These are phyloP conservation scores for Microtus oregoni DNA, from an alignment of 2,113 vertebrate species.

Conservation along the genomic window DNA sequence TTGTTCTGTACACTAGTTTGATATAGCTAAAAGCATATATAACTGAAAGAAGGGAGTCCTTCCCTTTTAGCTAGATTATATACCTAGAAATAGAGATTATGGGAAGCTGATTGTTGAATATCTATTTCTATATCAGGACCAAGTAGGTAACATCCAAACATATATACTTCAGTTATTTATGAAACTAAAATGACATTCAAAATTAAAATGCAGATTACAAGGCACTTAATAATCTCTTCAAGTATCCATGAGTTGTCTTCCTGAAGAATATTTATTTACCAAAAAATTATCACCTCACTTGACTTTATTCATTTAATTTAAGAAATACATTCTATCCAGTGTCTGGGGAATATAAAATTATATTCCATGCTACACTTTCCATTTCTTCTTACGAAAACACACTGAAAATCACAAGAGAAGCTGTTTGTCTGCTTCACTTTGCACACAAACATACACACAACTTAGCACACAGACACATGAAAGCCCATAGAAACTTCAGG, in stretches of 20 bases:
- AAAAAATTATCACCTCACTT: not conserved
- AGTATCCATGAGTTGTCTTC: not conserved
- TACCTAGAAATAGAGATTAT: not conserved
- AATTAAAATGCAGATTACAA: not conserved
- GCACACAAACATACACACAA: not conserved
- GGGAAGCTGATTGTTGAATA: not conserved
- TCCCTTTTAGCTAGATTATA: not conserved
- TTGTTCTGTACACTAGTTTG: not conserved
- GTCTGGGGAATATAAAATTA: not conserved
- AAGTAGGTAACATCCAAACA: not conserved
- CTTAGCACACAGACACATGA: not conserved
- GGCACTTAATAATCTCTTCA: not conserved
- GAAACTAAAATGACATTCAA: not conserved
- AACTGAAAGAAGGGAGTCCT: accelerated
- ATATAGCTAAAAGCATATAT: not conserved
- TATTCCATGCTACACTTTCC: not conserved
- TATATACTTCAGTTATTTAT: not conserved
- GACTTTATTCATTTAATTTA: not conserved
- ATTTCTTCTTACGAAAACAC: not conserved
- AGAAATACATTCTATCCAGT: not conserved
- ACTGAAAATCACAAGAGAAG: not conserved
- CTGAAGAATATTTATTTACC: not conserved
- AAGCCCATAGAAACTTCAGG: not conserved
- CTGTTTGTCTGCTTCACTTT: not conserved
- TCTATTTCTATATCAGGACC: not conserved